A percentile compares a stretch with the other conserved stretches of the same genome.
These are phyloP conservation scores for Plusia festucae DNA, from an alignment of 2,888 invertebrate species.

Conservation along the genomic window DNA sequence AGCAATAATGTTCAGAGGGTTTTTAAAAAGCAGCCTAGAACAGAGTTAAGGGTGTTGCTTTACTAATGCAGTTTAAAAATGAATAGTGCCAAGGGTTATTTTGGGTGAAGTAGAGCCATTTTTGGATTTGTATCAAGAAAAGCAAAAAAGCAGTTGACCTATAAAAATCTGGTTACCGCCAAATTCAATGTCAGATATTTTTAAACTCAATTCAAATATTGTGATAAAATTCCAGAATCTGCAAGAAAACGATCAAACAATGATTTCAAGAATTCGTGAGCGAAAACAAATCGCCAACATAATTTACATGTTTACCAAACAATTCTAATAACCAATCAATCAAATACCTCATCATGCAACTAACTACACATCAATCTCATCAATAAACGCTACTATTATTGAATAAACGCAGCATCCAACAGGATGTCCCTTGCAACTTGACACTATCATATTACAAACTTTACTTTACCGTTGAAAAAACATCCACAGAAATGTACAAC, in stretches of 20 bases:
- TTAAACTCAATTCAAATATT: no score
- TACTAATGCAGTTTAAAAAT: no score
- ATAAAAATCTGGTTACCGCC: no score
- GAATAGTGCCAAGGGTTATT: no score
- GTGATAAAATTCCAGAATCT: no score
- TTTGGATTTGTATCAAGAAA: no score
- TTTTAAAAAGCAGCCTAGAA: no score
- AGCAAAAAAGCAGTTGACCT: no score
- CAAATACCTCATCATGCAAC: constrained; percentile 7
- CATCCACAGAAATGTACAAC: constrained; percentile 9
- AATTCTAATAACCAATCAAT: neutral
- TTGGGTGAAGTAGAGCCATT: no score
- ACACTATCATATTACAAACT: constrained; percentile 40
- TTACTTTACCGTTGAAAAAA: constrained; percentile 20
- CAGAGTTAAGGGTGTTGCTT: no score
- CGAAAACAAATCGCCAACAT: neutral
- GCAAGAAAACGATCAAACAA: neutral
- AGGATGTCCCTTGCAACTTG: constrained; percentile 62
- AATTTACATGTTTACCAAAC: constrained; percentile 3
- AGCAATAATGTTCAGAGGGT: no score
- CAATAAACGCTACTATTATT: constrained; percentile 39
- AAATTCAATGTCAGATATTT: no score
- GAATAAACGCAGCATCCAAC: constrained; percentile 50
- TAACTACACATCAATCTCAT: constrained; percentile 43
- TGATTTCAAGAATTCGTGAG: neutral